phyloP scores from a whole-genome alignment of 2,113 vertebrate genomes.

The Phaethon lepturus region DNA sequence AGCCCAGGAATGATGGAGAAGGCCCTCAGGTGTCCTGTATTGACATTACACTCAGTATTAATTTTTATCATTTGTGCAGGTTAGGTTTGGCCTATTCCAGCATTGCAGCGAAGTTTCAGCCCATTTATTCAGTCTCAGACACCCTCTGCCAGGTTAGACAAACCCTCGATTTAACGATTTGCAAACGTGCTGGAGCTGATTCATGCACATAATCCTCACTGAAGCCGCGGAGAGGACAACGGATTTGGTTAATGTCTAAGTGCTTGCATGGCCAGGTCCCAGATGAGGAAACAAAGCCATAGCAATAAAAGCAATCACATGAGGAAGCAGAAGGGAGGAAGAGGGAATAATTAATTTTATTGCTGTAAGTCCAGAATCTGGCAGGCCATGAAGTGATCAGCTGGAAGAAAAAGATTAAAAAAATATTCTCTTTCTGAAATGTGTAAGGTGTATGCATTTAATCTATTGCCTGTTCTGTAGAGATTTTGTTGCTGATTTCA shows the following conservation, averaged over 20 bases:
- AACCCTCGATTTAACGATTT: background rate
- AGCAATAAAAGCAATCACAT: background rate
- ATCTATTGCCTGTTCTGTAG: background rate
- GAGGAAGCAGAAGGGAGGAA: background rate
- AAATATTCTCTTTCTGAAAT: background rate
- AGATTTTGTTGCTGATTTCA: background rate
- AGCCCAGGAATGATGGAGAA: background rate
- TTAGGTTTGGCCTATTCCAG: background rate
- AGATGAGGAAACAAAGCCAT: background rate
- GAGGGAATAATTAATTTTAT: background rate
- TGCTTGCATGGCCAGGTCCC: background rate
- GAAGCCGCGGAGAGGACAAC: background rate
- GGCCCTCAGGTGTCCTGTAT: background rate
- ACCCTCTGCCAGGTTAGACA: background rate
- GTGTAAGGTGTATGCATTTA: background rate
- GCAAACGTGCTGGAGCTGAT: fast-evolving
- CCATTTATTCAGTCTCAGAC: background rate
- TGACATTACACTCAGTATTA: background rate
- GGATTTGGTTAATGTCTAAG: background rate
- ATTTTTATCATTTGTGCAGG: background rate
- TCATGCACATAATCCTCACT: background rate
- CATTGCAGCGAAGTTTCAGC: background rate
- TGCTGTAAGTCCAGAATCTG: background rate
- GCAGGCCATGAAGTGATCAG: background rate
- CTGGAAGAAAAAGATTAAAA: background rate